Evolutionary conservation across 1,140 invertebrate species (phyloP), one percentile per base, ranked within the genome.

Genomic region (Heliconius nattereri): DNA sequence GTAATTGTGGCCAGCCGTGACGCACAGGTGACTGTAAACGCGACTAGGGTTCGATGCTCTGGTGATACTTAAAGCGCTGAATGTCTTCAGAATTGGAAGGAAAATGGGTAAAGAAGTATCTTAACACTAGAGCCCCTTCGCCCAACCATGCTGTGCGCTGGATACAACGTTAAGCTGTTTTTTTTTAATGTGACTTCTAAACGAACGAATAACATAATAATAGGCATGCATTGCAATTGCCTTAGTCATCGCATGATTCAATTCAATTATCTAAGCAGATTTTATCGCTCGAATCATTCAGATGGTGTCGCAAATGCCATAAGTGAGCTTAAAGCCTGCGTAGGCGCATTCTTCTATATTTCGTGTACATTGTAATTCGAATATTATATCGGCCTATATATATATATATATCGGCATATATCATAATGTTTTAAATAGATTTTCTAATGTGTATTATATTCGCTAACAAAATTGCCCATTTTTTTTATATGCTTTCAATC

Each of bases 261-360:
- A 81, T 81, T 78, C 76, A 81, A 81, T 81, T 78, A 81, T 78
- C 76, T 81, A 75, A 76, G 73, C 76, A 81, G 72, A 81, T 81
- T 71, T 78, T 78, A 81, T 81, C 80, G 57, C 23, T 78, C 73
- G 80, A 66, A 75, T 66, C 80, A 60, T 75, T 78, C 49, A 57
- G 71, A 81, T 78, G 80, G 76, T 78, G 80, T 81, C 73, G 76
- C 73, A 78, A 81, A 81, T 81, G 76, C 80, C 80, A 81, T 81
- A 81, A 81, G 76, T 52, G 80, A 78, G 76, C 32, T 75, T 71
- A 57, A 45, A 11, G 20, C 70, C 37, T 40, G 76, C 80, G 80
- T 81, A 76, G 80, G 80, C 76, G 80, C 57, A 71, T 29, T 60
- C 57, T 54, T 45, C 40, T 45, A 35, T 9, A 75, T 60, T 52